A percentile compares a stretch with the other conserved stretches of the same genome.
phyloP scores from a whole-genome alignment of 2,888 invertebrate genomes.

The Mellilla xanthometata region DNA sequence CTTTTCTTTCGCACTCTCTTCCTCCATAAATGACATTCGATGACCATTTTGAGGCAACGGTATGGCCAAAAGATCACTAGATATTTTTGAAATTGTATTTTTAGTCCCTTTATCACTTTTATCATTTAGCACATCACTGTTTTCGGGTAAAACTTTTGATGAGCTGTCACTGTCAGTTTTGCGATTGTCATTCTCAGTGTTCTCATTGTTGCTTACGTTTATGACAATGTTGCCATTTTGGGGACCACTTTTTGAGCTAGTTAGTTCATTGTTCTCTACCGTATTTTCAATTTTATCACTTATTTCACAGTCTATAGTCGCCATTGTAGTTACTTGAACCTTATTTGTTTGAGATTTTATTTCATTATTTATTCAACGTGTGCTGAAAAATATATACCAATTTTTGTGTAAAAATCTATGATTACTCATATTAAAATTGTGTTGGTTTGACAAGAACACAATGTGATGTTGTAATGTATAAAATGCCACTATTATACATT shows the following conservation, averaged over 20 bases:
- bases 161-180: constrained; percentile 17
- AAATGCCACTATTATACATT: too few species aligned
- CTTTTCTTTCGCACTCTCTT: constrained; percentile 85
- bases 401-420: too few species aligned
- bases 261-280: background rate
- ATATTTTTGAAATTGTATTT: constrained; percentile 20
- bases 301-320: constrained; percentile 28
- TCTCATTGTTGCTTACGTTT: constrained; percentile 22
- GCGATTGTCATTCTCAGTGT: constrained; percentile 16
- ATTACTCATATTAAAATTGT: background rate
- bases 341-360: background rate
- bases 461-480: too few species aligned
- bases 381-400: too few species aligned
- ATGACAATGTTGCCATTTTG: constrained; percentile 25
- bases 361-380: too few species aligned
- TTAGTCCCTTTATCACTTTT: background rate
- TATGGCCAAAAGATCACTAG: constrained; percentile 25
- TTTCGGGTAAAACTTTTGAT: constrained; percentile 3
- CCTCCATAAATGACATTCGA: constrained; percentile 86
- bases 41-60: constrained; percentile 50
- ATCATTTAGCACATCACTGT: background rate
- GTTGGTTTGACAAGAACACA: too few species aligned
- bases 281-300: constrained; percentile 13
- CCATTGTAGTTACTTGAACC: constrained; percentile 20
- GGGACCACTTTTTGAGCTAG: constrained; percentile 7